A percentile compares a stretch with the other conserved stretches of the same genome.
Evolutionary conservation across 1,140 invertebrate species (phyloP).

Genomic region (Sinella curviseta): DNA sequence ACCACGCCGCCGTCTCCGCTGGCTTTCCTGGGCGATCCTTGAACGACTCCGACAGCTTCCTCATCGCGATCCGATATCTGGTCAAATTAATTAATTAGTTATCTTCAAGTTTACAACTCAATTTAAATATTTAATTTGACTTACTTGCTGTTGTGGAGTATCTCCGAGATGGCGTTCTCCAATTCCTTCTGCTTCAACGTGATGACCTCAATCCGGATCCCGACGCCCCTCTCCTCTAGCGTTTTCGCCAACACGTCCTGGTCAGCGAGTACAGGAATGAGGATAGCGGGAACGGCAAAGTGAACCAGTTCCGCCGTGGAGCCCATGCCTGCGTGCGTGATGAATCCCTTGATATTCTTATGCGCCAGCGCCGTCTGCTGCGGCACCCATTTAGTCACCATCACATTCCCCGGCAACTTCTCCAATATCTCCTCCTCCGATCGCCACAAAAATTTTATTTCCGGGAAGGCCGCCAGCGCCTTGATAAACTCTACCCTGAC

Average conservation of each 20-base stretch:
- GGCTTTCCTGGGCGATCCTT: not conserved
- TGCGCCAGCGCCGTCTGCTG: no score
- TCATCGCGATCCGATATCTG: not conserved
- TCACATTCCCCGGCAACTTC: no score
- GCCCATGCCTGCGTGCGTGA: not conserved
- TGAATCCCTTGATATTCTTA: no score
- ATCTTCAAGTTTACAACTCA: not conserved
- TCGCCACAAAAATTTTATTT: no score
- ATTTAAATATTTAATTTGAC: not conserved
- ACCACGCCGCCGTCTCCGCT: not conserved
- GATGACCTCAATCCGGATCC: not conserved
- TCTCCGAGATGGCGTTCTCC: not conserved
- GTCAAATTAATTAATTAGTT: not conserved
- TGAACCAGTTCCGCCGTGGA: not conserved
- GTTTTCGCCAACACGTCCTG: not conserved
- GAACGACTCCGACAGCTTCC: not conserved
- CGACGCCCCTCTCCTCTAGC: not conserved
- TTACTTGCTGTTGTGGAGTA: not conserved
- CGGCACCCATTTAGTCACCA: no score
- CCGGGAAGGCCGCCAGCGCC: no score
- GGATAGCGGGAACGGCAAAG: not conserved
- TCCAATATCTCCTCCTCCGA: no score
- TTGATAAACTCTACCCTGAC: no score
- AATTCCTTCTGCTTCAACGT: not conserved
- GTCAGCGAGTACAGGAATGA: not conserved